Percentiles rank a stretch among this genome's conserved stretches.
These are phyloP conservation scores for Momotus momota DNA, from an alignment of 2,797 vertebrate genomes.

Conservation along the genomic window DNA sequence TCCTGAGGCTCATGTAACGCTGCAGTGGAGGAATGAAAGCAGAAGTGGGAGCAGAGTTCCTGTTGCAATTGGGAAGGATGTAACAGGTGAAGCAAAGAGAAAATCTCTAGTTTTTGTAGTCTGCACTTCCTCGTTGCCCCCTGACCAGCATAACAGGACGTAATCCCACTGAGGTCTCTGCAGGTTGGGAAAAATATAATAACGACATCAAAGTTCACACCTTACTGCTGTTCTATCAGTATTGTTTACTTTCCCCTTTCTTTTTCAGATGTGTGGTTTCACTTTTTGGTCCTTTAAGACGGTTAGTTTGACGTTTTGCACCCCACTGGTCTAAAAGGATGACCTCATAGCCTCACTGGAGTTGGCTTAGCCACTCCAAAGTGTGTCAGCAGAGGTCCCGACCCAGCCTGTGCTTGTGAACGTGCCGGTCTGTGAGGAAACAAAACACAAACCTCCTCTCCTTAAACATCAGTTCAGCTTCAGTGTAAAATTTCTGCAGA, in stretches of 20 bases:
- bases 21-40: constrained; percentile 5
- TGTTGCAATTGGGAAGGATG: not conserved
- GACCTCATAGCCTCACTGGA: not conserved
- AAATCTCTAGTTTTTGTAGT: not conserved
- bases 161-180: not conserved
- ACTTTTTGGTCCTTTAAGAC: not conserved
- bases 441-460: not conserved
- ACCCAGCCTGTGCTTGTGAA: not conserved
- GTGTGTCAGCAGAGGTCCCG: not conserved
- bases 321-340: not conserved
- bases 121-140: not conserved
- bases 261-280: not conserved
- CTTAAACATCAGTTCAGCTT: not conserved
- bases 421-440: not conserved
- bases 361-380: not conserved
- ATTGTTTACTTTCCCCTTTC: not conserved
- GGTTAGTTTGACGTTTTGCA: not conserved
- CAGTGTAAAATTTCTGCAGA: not conserved
- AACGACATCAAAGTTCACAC: not conserved
- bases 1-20: not conserved
- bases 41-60: constrained; percentile 27
- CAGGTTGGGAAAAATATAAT: not conserved
- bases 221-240: not conserved
- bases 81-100: constrained; percentile 24
- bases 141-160: not conserved